These are phyloP conservation scores for Phaedon cochleariae DNA, from an alignment of 2,888 invertebrate species.

Conservation along the genomic window DNA sequence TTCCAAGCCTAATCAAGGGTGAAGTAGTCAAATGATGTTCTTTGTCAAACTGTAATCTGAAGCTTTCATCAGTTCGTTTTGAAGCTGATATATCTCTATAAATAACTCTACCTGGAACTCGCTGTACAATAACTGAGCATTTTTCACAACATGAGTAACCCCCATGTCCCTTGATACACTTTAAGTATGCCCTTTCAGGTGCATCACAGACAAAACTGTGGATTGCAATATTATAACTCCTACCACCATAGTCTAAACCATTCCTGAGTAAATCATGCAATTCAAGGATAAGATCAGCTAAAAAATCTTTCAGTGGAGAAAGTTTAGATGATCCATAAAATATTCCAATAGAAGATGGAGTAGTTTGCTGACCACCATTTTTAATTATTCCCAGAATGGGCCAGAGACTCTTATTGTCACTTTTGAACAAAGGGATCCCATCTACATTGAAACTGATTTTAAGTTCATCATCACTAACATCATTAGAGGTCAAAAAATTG, in stretches of 20 bases:
- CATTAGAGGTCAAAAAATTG: not conserved
- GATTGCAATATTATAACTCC: not conserved
- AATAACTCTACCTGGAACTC: not conserved
- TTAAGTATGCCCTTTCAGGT: slow-evolving; percentile 16
- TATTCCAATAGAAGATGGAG: slow-evolving; percentile 21
- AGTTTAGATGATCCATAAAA: slow-evolving; percentile 23
- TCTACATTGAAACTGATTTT: slow-evolving; percentile 13
- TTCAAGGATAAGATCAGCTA: slow-evolving; percentile 14
- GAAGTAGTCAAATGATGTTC: not conserved
- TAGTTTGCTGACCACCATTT: not conserved
- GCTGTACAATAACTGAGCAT: not conserved
- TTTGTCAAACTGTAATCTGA: not conserved
- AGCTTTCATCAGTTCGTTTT: not conserved
- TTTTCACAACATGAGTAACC: slow-evolving; percentile 25
- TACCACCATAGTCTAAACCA: slow-evolving; percentile 5
- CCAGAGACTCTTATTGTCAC: slow-evolving; percentile 10
- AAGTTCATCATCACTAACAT: not conserved
- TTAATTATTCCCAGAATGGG: slow-evolving; percentile 24
- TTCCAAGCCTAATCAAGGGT: not conserved
- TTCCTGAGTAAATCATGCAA: slow-evolving; percentile 8
- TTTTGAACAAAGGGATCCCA: slow-evolving; percentile 20
- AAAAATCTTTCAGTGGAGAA: slow-evolving; percentile 11
- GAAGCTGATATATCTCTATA: not conserved
- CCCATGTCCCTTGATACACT: slow-evolving; percentile 18
- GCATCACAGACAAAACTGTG: slow-evolving; percentile 11